phyloP scores from a whole-genome alignment of 2,797 vertebrate genomes.

The Ctenopoma kingsleyae region DNA sequence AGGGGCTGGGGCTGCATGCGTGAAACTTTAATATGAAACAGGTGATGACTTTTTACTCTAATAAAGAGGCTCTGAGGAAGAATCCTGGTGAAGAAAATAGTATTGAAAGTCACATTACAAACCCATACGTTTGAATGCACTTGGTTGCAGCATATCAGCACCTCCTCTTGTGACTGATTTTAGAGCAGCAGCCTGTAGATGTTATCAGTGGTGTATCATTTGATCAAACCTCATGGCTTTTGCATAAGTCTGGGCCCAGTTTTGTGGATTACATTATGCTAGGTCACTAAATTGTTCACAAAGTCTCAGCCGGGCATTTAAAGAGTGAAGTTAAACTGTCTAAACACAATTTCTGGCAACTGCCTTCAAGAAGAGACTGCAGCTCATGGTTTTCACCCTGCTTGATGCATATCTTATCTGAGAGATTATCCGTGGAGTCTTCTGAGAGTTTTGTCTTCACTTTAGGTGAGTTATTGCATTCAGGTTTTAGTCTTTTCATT shows the following conservation, averaged over 20 bases:
- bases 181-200: slow-evolving; percentile 38
- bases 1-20: slow-evolving; percentile 79
- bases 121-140: slow-evolving; percentile 23
- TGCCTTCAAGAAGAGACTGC: slow-evolving; percentile 33
- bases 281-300: slow-evolving; percentile 40
- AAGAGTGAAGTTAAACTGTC: slow-evolving; percentile 34
- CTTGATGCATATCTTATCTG: slow-evolving; percentile 69
- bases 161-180: slow-evolving; percentile 15
- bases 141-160: slow-evolving; percentile 12
- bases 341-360: slow-evolving; percentile 45
- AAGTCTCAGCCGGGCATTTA: slow-evolving; percentile 50
- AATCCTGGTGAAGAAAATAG: slow-evolving; percentile 50
- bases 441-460: slow-evolving; percentile 77
- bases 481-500: slow-evolving; percentile 67
- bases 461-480: slow-evolving; percentile 77
- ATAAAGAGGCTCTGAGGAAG: slow-evolving; percentile 65
- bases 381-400: slow-evolving; percentile 40
- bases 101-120: slow-evolving; percentile 50
- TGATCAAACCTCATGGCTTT: slow-evolving; percentile 54
- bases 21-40: slow-evolving; percentile 93
- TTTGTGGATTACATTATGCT: slow-evolving; percentile 39
- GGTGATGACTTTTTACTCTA: slow-evolving; percentile 84
- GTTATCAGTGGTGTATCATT: slow-evolving; percentile 47
- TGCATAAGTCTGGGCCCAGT: slow-evolving; percentile 18
- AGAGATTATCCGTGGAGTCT: slow-evolving; percentile 66